A percentile compares a stretch with the other conserved stretches of the same genome.
Evolutionary conservation across 1,140 invertebrate species (phyloP).

Genomic region (Saxidomus purpurata): DNA sequence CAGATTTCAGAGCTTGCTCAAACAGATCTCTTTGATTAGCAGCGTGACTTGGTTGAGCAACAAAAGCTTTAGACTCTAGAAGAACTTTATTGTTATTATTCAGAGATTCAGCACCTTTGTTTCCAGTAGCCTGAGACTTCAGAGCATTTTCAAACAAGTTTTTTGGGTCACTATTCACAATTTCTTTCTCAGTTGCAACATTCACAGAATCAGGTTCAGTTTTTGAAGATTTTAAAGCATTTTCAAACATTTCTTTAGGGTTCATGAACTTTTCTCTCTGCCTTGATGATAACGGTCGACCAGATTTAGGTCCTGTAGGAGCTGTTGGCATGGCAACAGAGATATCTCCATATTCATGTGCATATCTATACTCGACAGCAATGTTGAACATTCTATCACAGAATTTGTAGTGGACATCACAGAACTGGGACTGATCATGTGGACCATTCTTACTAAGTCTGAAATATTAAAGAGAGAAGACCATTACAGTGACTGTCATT

Average conservation of each 20-base stretch:
- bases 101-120: background rate
- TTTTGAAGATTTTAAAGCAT: slow-evolving; percentile 64
- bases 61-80: background rate
- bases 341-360: slow-evolving; percentile 83
- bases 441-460: background rate
- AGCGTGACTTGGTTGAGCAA: background rate
- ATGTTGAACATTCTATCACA: slow-evolving; percentile 79
- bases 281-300: slow-evolving; percentile 64
- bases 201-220: background rate
- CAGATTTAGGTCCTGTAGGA: slow-evolving; percentile 71
- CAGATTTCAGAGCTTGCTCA: slow-evolving; percentile 66
- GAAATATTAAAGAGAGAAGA: background rate
- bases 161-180: slow-evolving; percentile 67
- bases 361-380: slow-evolving; percentile 80
- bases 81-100: background rate
- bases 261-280: slow-evolving; percentile 70
- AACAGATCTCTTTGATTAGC: slow-evolving; percentile 64
- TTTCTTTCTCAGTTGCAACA: background rate
- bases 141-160: slow-evolving; percentile 77
- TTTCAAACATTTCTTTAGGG: slow-evolving; percentile 79
- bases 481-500: too few relatives aligned
- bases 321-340: slow-evolving; percentile 71
- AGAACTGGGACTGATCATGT: slow-evolving; percentile 44
- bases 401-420: slow-evolving; percentile 77
- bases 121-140: background rate